Base-by-base conservation (phyloP, 2,888 invertebrate species). In the Agrilus cyanescens region DNA sequence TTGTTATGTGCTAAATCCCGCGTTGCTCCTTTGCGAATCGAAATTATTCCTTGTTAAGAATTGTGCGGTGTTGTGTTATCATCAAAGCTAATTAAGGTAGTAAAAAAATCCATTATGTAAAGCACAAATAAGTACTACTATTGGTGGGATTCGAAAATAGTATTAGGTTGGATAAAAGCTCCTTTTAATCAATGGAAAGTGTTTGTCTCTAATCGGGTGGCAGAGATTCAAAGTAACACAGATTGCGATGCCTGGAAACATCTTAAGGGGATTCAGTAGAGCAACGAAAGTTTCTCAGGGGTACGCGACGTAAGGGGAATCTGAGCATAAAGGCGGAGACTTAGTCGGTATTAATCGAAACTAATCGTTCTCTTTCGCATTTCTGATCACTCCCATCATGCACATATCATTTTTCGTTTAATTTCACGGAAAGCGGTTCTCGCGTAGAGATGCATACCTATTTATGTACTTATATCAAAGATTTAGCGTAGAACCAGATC, bases 111-210 rank as follows among this genome's bases (percentile, higher is more conserved):
- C 5, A 13, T 45, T 4, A 30, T 25, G 4, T 10, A 33, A 14
- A 6, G 36, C 12, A 16, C 40, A 25, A 18, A 32, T 25, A 14
- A 37, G 20, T 12, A n/a, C 12, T 41, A 33, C 33, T 33, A 31
- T 30, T 44, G 45, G 45, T 20, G 34, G 15, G 46, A 46, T 37
- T 46, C 46, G 6, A 25, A 15, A 12, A 43, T 46, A 30, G 36
- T 38, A 10, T 25, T 46, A 14, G 7, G 13, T 30, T 47, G 47
- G 42, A 38, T 47, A n/a, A 16, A 40, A 8, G 20, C 40, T 6
- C 13, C 31, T 32, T 31, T 32, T 20, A 33, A 18, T 18, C 31
- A n/a, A 5, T 40, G 37, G 30, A 41, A 46, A 34, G 43, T 41
- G 10, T 47, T 37, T 29, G 41, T 46, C 12, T 37, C 43, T 6